These are phyloP conservation scores for Drosophila parabipectinata DNA, from an alignment of 1,140 invertebrate genomes.

Conservation along the genomic window DNA sequence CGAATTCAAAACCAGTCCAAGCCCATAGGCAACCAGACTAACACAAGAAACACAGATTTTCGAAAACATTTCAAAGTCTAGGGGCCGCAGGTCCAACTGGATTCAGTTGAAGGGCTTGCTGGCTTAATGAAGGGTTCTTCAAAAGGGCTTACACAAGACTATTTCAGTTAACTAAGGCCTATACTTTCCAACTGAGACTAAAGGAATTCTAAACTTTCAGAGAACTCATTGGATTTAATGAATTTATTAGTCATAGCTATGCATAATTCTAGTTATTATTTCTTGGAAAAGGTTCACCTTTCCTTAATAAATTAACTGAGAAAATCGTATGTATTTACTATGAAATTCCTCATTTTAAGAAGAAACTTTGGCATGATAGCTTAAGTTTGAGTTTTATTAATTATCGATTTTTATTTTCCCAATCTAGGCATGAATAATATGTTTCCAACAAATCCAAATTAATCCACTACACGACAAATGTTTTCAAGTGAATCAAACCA, in stretches of 20 bases:
- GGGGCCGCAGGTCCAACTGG: constrained; percentile 20
- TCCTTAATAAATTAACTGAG: too few species aligned
- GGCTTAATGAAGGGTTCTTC: constrained; percentile 38
- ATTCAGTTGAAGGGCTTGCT: constrained; percentile 30
- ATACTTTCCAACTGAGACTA: background rate
- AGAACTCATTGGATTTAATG: too few species aligned
- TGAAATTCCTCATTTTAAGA: too few species aligned
- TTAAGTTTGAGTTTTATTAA: background rate
- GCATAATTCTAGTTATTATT: too few species aligned
- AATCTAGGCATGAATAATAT: background rate
- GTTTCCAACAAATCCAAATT: constrained; percentile 3
- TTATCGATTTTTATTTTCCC: background rate
- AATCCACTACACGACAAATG: background rate
- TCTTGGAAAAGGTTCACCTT: too few species aligned
- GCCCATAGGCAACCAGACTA: constrained; percentile 10
- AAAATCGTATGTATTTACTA: too few species aligned
- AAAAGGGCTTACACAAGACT: constrained; percentile 23
- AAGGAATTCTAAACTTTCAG: background rate
- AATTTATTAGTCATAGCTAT: too few species aligned
- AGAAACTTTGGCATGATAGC: too few species aligned
- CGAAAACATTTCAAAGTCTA: constrained; percentile 30
- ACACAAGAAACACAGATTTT: constrained; percentile 8
- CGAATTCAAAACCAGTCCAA: constrained; percentile 23
- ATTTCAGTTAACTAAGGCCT: background rate
- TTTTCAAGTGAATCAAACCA: constrained; percentile 4